These are phyloP conservation scores for Chrysomela aeneicollis DNA, from an alignment of 2,888 invertebrate species.

Conservation along the genomic window DNA sequence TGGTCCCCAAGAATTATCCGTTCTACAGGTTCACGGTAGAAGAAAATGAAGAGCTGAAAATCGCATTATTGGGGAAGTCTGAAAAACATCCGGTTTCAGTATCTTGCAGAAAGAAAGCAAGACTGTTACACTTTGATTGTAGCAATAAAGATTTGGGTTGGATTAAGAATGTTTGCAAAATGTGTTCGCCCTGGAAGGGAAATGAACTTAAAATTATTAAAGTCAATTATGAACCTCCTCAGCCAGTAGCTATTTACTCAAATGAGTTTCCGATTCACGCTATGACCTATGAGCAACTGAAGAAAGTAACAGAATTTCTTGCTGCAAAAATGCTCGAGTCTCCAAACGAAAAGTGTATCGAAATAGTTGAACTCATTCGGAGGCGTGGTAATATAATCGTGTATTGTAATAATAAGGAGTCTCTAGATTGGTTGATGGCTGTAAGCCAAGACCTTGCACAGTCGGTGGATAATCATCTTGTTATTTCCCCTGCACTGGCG, in stretches of 20 bases:
- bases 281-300: background rate
- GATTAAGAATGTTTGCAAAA: background rate
- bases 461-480: background rate
- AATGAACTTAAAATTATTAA: background rate
- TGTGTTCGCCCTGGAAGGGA: background rate
- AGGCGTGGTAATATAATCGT: conserved; percentile 16
- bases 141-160: conserved; percentile 2
- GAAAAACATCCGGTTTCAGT: background rate
- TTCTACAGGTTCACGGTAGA: background rate
- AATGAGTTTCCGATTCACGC: background rate
- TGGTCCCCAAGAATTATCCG: background rate
- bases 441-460: conserved; percentile 4
- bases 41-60: background rate
- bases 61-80: background rate
- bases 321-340: background rate
- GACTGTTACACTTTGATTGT: background rate
- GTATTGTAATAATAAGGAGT: conserved; percentile 13
- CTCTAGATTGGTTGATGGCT: conserved; percentile 16
- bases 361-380: conserved; percentile 15
- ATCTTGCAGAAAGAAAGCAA: background rate
- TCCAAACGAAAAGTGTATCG: background rate
- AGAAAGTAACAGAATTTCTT: background rate
- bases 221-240: background rate
- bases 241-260: background rate
- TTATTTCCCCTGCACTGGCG: background rate